Conservation (phyloP, 2,797 vertebrate species). For the Ceryle rudis region DNA sequence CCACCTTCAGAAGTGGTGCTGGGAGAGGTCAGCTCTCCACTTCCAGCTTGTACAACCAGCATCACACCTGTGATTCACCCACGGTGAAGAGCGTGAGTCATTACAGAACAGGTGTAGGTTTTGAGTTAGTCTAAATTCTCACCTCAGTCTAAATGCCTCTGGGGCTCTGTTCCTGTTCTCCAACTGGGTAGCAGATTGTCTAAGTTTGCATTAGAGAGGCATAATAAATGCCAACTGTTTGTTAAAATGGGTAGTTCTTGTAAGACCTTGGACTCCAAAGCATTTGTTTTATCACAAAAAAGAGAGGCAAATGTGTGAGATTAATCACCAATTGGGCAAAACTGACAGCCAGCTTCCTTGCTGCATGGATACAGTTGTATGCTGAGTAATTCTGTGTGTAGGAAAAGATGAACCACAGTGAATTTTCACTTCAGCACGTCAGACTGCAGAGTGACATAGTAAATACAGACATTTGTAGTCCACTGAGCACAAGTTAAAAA, state of each 20-base stretch:
- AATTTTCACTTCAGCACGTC: background rate
- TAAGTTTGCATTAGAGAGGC: background rate
- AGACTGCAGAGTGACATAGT: background rate
- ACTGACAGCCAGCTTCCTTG: background rate
- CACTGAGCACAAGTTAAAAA: background rate
- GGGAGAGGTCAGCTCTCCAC: background rate
- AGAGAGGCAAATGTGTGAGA: background rate
- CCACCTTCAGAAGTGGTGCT: background rate
- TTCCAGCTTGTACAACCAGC: background rate
- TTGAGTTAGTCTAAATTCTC: background rate
- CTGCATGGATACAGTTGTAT: background rate
- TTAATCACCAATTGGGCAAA: background rate
- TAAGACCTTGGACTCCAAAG: background rate
- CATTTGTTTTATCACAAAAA: background rate
- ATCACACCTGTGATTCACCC: accelerated
- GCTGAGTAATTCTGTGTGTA: background rate
- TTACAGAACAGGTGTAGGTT: background rate
- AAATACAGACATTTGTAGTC: background rate
- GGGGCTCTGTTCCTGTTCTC: background rate
- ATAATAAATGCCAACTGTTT: background rate
- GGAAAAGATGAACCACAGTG: background rate
- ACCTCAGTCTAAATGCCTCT: background rate
- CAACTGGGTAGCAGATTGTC: background rate
- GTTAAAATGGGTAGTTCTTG: background rate
- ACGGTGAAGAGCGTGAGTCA: background rate